These are phyloP conservation scores for Euthynnus affinis DNA, from an alignment of 2,797 vertebrate species.

Conservation along the genomic window DNA sequence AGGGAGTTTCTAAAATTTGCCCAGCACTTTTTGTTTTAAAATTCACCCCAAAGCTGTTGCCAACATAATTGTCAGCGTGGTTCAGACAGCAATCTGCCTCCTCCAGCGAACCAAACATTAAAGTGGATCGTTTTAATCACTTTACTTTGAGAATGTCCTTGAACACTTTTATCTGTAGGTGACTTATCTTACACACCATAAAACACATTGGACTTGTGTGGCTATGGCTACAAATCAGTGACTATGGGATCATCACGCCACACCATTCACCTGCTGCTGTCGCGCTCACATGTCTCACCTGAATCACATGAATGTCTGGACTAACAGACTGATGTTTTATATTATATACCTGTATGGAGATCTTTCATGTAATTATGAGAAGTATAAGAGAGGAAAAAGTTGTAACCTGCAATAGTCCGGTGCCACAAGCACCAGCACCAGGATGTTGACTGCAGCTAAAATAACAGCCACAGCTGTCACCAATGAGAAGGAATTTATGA, in stretches of 20 bases:
- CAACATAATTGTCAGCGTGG: conserved; percentile 2
- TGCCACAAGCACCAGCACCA: no score
- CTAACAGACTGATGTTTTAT: no score
- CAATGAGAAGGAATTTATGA: no score
- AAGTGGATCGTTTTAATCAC: neutral
- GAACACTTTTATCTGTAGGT: conserved; percentile 10
- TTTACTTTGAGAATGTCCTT: conserved; percentile 9
- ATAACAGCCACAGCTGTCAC: no score
- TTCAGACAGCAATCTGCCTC: neutral
- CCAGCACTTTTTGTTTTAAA: conserved; percentile 9
- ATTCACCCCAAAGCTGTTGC: conserved; percentile 11
- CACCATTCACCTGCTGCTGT: no score
- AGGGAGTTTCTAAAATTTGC: conserved; percentile 11
- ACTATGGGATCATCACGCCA: neutral
- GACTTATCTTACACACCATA: neutral
- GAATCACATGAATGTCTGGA: no score
- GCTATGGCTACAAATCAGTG: neutral
- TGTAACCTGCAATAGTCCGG: no score
- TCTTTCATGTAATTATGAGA: no score
- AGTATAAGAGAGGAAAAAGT: no score
- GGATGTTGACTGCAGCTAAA: no score
- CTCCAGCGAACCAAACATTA: neutral
- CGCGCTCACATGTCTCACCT: no score
- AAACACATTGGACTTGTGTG: neutral
- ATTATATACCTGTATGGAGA: no score